Percentiles rank a stretch among this genome's conserved stretches.
These are phyloP conservation scores for Alosa sapidissima DNA, from an alignment of 2,797 vertebrate species.

Conservation along the genomic window DNA sequence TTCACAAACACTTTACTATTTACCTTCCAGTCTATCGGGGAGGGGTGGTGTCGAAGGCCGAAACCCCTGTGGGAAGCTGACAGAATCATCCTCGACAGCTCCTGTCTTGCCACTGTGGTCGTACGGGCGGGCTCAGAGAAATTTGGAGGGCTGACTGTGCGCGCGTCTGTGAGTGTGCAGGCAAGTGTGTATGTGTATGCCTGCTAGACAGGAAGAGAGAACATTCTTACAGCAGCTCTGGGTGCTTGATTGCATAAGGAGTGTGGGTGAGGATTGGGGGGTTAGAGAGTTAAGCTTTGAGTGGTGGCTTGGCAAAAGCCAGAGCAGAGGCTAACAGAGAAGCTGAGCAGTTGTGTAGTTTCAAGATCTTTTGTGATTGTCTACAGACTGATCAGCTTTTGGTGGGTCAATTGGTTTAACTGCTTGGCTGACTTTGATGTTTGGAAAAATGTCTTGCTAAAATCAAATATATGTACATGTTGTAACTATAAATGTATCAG, in stretches of 20 bases:
- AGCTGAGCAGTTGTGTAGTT: slow-evolving; percentile 27
- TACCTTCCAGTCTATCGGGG: slow-evolving; percentile 65
- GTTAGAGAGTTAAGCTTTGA: not conserved
- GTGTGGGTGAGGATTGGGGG: slow-evolving; percentile 9
- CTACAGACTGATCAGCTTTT: not conserved
- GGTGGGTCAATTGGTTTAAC: not conserved
- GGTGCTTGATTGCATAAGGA: not conserved
- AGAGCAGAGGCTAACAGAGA: not conserved
- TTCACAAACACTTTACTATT: slow-evolving; percentile 58
- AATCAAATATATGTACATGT: not conserved
- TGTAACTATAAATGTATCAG: not conserved
- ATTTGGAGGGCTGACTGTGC: not conserved
- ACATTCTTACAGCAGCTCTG: not conserved
- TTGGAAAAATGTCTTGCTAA: not conserved
- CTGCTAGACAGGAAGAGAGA: slow-evolving; percentile 57
- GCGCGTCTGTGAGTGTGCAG: not conserved
- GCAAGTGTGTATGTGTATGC: slow-evolving; percentile 41
- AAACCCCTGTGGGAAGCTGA: slow-evolving; percentile 56
- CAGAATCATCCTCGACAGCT: slow-evolving; percentile 58
- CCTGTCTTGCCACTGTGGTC: slow-evolving; percentile 48
- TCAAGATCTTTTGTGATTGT: not conserved
- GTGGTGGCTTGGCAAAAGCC: slow-evolving; percentile 7
- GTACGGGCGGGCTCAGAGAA: slow-evolving; percentile 32
- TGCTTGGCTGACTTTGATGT: not conserved
- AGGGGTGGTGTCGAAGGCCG: slow-evolving; percentile 46